phyloP scores from a whole-genome alignment of 2,888 invertebrate species.

The Hymenopus coronatus region DNA sequence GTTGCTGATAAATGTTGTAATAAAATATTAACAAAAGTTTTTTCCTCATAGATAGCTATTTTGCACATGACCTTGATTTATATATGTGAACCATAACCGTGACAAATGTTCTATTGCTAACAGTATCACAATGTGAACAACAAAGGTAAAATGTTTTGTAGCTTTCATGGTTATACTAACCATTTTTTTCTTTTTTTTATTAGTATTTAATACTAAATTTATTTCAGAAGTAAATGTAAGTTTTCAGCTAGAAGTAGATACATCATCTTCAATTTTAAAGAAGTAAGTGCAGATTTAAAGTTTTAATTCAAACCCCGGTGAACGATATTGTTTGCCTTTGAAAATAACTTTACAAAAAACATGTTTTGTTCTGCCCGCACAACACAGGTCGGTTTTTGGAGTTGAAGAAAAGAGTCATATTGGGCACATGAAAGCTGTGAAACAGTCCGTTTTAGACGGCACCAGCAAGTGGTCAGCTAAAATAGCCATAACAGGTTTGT shows the following conservation, averaged over 20 bases:
- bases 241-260: no score
- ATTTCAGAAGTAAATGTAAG: no score
- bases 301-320: not conserved
- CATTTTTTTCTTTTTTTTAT: no score
- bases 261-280: not conserved
- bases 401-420: slow-evolving; percentile 92
- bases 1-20: no score
- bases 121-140: no score
- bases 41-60: not conserved
- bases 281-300: not conserved
- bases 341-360: slow-evolving; percentile 8
- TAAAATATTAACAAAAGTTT: not conserved
- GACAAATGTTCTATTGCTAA: not conserved
- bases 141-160: no score
- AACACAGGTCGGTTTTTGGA: slow-evolving; percentile 87
- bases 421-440: slow-evolving; percentile 96
- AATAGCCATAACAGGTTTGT: slow-evolving; percentile 99
- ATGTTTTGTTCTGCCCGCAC: slow-evolving; percentile 26
- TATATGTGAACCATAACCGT: not conserved
- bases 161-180: no score
- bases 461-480: slow-evolving; percentile 99
- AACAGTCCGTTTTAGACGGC: slow-evolving; percentile 98
- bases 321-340: not conserved
- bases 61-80: not conserved
- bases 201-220: no score